Percentiles rank a stretch among this genome's conserved stretches.
Conservation (phyloP, 2,888 invertebrate genomes). For the Pristionchus arcanus region DNA sequence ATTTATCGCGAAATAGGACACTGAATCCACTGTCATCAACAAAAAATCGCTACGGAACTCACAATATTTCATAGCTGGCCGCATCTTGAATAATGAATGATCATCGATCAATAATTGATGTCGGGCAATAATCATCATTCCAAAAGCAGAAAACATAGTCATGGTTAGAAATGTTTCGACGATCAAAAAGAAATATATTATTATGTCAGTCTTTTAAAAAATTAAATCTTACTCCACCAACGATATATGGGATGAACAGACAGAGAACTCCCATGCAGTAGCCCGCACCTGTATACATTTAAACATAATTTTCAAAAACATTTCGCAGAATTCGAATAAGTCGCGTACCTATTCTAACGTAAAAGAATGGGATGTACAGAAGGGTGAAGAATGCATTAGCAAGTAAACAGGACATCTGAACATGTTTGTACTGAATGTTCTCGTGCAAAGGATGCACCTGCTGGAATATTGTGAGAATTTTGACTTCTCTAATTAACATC, state of each 20-base stretch:
- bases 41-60: not conserved
- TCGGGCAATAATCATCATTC: not conserved
- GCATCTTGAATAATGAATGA: not conserved
- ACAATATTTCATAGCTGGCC: not conserved
- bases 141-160: not conserved
- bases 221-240: not conserved
- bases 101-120: not conserved
- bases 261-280: not conserved
- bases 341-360: not conserved
- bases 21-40: not conserved
- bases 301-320: not conserved
- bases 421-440: not conserved
- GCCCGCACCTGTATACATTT: not conserved
- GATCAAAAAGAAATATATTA: not conserved
- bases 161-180: not conserved
- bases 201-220: not conserved
- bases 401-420: not conserved
- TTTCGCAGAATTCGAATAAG: not conserved
- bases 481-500: not conserved
- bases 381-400: not conserved
- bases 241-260: not conserved
- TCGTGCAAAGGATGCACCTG: not conserved
- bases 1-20: not conserved
- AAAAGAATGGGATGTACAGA: not conserved
- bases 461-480: not conserved